These are phyloP conservation scores for Osmoderma eremita DNA, from an alignment of 2,888 invertebrate species.

Conservation along the genomic window DNA sequence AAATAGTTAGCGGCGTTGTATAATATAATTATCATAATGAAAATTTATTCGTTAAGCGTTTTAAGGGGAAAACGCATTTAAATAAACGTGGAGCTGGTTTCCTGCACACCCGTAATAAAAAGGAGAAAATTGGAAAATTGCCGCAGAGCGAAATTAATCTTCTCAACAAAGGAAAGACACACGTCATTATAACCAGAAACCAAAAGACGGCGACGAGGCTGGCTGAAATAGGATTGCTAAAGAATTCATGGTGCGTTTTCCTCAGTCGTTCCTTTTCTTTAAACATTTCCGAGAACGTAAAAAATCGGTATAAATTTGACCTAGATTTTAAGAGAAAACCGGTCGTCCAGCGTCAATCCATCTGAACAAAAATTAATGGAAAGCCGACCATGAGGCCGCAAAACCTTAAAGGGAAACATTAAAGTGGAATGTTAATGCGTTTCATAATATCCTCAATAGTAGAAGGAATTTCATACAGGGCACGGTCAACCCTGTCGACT, in stretches of 20 bases:
- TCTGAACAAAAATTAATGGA: constrained; percentile 26
- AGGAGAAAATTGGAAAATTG: constrained; percentile 13
- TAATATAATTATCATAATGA: too few species aligned
- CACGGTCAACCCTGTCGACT: not conserved
- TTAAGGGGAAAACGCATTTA: too few species aligned
- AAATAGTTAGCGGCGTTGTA: too few species aligned
- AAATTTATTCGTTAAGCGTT: too few species aligned
- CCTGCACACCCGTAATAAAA: not conserved
- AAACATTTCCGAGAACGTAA: constrained; percentile 16
- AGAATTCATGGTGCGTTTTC: constrained; percentile 25
- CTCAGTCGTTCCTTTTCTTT: constrained; percentile 24
- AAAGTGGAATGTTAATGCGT: not conserved
- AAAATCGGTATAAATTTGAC: constrained; percentile 33
- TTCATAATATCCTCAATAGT: constrained; percentile 16
- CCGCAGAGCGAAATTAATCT: constrained; percentile 27
- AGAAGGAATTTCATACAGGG: not conserved
- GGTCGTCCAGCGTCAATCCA: constrained; percentile 5
- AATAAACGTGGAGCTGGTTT: too few species aligned
- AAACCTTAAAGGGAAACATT: constrained; percentile 16
- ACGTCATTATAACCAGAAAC: constrained; percentile 26
- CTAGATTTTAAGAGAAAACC: constrained; percentile 20
- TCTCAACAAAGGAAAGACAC: constrained; percentile 14
- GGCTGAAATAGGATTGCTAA: constrained; percentile 20
- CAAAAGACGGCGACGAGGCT: constrained; percentile 20
- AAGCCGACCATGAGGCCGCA: constrained; percentile 2